Evolutionary conservation across 1,140 invertebrate genomes (phyloP), one percentile per base, ranked within the genome.

Genomic region (Zaprionus capensis): DNA sequence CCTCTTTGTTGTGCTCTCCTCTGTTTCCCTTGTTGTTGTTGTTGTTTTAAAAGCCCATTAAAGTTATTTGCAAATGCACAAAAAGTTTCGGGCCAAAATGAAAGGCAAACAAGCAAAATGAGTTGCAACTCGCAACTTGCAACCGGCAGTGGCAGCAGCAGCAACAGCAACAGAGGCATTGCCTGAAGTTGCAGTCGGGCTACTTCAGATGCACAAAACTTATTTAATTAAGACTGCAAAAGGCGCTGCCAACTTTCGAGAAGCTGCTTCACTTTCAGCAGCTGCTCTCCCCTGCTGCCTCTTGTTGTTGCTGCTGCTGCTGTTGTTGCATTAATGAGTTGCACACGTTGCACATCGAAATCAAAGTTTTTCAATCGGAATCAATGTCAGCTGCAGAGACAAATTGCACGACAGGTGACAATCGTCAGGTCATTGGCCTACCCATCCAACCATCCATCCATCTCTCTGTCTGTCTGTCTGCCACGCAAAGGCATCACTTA

Each of bases 211-310:
- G 49, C 55, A 67, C 63, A 62, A 57, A 86, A 86, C 82, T 86
- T 86, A 87, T 86, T 86, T 86, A 86, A 86, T 86, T 86, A 86
- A 86, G 74, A 74, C 65, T 59, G 64, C 57, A 78, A 78, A 74
- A 78, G 70, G 74, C 70, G 62, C 46, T 70, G 66, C 61, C 67
- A 74, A 74, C 66, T 80, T 81, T 64, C 26, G 4, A 36, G 76
- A 44, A 57, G 67, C 41, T 51, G 65, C 55, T 64, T 46, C 41
- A 55, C 46, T 11, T 55, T 46, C 20, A n/a, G 46, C 15, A 28
- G 44, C 26, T 20, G 64, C 28, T 17, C 9, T 46, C 34, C 11
- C 4, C 7, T 14, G 51, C 4, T 28, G 12, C n/a, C 26, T 12
- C 22, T 7, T 46, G 5, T 44, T 7, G 55, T 31, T 9, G 24